Evolutionary conservation across 2,113 vertebrate genomes (phyloP).

Genomic region (Ardeotis arabs): DNA sequence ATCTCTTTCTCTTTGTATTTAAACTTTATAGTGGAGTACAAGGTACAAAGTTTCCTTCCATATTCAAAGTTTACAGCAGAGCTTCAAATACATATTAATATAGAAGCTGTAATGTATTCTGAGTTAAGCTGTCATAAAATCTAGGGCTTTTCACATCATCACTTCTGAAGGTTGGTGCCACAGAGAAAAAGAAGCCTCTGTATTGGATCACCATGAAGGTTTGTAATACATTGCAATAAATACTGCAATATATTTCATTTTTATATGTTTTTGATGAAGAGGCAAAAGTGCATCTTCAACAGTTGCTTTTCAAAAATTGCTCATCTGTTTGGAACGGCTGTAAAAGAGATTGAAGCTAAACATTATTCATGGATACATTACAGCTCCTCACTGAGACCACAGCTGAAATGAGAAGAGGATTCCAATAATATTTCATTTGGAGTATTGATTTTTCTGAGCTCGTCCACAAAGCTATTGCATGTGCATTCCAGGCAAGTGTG

Average conservation of each 20-base stretch:
- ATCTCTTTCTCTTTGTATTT: constrained; percentile 59
- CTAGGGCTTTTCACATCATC: constrained; percentile 72
- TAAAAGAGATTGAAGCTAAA: constrained; percentile 71
- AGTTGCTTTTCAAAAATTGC: constrained; percentile 76
- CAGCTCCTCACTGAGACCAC: constrained; percentile 21
- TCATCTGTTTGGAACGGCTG: constrained; percentile 69
- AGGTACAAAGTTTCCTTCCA: constrained; percentile 60
- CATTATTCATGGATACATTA: constrained; percentile 73
- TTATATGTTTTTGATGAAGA: constrained; percentile 79
- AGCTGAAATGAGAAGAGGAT: constrained; percentile 52
- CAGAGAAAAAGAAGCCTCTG: constrained; percentile 64
- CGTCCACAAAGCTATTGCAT: not conserved
- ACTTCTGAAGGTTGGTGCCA: constrained; percentile 76
- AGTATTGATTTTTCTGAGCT: constrained; percentile 57
- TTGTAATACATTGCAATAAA: constrained; percentile 75
- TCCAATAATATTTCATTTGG: constrained; percentile 55
- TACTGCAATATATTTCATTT: constrained; percentile 76
- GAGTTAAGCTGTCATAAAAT: constrained; percentile 76
- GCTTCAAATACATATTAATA: constrained; percentile 72
- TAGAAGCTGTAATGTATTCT: constrained; percentile 65
- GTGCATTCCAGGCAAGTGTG: not conserved
- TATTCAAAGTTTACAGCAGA: constrained; percentile 70
- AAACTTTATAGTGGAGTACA: constrained; percentile 54
- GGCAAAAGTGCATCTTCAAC: constrained; percentile 75
- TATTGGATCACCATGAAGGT: constrained; percentile 51